phyloP scores from a whole-genome alignment of 2,113 vertebrate species.

The Burhinus bistriatus region DNA sequence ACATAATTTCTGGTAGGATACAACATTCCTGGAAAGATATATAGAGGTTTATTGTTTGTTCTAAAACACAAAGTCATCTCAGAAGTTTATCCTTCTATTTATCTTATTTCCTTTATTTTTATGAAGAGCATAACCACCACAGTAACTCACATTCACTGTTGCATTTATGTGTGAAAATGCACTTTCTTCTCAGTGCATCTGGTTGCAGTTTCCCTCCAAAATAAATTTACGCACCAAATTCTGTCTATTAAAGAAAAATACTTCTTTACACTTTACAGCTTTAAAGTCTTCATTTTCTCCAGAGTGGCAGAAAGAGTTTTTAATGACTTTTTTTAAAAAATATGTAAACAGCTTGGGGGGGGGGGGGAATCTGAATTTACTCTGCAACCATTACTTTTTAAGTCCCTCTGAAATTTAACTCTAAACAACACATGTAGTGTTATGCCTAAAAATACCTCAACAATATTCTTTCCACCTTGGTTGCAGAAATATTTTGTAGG shows the following conservation, averaged over 20 bases:
- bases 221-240: neutral
- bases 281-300: neutral
- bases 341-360: neutral
- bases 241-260: neutral
- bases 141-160: neutral
- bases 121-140: neutral
- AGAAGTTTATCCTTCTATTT: constrained; percentile 35
- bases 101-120: neutral
- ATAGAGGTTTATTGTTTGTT: neutral
- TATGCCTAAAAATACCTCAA: constrained; percentile 16
- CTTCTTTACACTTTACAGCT: neutral
- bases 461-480: neutral
- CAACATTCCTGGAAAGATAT: neutral
- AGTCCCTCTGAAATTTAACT: neutral
- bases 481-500: constrained; percentile 1
- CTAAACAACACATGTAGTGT: neutral
- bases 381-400: constrained; percentile 1
- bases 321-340: neutral
- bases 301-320: neutral
- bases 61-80: constrained; percentile 26
- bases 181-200: neutral
- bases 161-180: neutral
- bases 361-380: neutral
- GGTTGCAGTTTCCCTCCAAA: neutral
- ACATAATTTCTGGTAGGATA: constrained; percentile 33